Base-by-base conservation (phyloP, 2,797 vertebrate genomes). In the Protonibea diacanthus region DNA sequence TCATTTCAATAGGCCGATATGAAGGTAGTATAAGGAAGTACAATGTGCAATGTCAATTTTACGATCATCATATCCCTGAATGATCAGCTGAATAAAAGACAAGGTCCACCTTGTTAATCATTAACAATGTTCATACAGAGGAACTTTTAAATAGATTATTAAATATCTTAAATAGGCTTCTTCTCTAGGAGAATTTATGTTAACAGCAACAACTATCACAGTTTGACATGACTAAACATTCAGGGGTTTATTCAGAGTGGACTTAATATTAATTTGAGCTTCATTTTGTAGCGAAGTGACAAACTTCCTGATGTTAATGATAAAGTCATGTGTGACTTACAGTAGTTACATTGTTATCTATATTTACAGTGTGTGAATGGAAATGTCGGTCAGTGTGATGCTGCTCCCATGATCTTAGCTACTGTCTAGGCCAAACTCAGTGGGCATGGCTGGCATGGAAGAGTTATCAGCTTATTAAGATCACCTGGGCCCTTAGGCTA, bases 361-460 rank as follows among this genome's bases (percentile, higher is more conserved):
- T 27, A 27, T 27, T 27, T 27, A 27, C 27, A 27, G 27, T 27
- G 27, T 5, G 4, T 27, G 27, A 27, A 27, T 27, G 27, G 27
- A 27, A 27, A 27, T 27, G 27, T 27, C 4, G 4, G 27, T 27
- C 27, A 27, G 27, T 27, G 27, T 27, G 27, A 27, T 27, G 27
- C 27, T 29, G 29, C 6, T 29, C 5, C 6, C 29, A 6, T 29
- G 29, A 29, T 29, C 29, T 29, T 29, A 29, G 4, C 2, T 27
- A 29, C 29, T 27, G 25, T 27, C 25, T 27, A 29, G 29, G 29
- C 29, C 29, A 29, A 29, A 29, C 29, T 29, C 29, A 29, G 29
- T 29, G 4, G 29, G 29, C 29, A 29, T 29, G 93, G 91, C 25
- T n/a, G n/a, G n/a, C n/a, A n/a, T n/a, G n/a, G n/a, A n/a, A n/a